Base-by-base conservation (phyloP, 2,797 vertebrate species). In the Sebastes nivosus region DNA sequence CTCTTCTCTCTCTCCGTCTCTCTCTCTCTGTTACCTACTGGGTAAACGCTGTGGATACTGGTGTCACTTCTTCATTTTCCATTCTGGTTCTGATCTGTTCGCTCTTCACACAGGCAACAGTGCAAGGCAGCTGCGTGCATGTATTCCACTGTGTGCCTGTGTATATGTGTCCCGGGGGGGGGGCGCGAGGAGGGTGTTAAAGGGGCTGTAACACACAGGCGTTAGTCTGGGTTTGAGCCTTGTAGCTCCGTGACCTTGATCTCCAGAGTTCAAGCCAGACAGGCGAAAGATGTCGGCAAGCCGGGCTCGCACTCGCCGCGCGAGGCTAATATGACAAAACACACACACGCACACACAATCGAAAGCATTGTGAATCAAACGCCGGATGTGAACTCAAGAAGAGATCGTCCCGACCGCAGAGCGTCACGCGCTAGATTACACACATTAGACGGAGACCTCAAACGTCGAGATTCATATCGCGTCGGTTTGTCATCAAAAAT, bases 201-300 rank as follows among this genome's bases (percentile, higher is more conserved):
- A 78, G 79, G 79, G 76, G 74, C 83, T 87, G 85, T 93, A 87
- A 84, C 89, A 91, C 72, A 81, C 85, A 87, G 82, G 85, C 77
- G 81, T 91, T 77, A 89, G 88, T 86, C 83, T 80, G 77, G 73
- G 79, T 70, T 58, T 72, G 84, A 91, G 88, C 76, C 91, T 91
- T 90, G 92, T 94, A 87, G 79, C 83, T 82, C 80, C 52, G 18
- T 93, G 92, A 96, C 95, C 95, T 94, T 94, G 89, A 87, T 91
- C 85, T 85, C 76, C 68, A 88, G 89, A 89, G 93, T 93, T 93
- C 91, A 94, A 83, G 75, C 66, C 50, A 34, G 81, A 80, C 84
- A 86, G 70, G 74, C 70, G 52, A 84, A 84, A 69, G 83, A 78
- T 66, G 77, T 52, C 52, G 59, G 68, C 14, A 67, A 76, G 80